Evolutionary conservation across 2,888 invertebrate species (phyloP).

Genomic region (Stegophylla sp.): DNA sequence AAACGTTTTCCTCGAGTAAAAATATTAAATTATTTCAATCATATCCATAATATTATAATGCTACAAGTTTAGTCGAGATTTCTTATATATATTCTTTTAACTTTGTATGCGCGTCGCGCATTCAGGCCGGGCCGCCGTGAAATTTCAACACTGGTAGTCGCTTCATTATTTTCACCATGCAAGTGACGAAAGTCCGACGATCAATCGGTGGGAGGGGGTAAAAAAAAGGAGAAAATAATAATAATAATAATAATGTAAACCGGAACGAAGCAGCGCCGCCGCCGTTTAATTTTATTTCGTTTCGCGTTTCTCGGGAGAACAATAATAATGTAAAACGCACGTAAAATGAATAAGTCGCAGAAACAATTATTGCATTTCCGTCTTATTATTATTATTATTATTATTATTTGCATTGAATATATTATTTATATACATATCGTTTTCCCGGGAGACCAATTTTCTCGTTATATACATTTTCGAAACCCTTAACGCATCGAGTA

Average conservation of each 20-base stretch:
- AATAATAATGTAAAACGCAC: conserved; percentile 15
- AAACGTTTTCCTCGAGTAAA: too few species aligned
- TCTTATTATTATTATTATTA: too few species aligned
- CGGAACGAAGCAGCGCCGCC: neutral
- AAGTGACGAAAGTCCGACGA: neutral
- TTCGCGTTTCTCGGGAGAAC: conserved; percentile 40
- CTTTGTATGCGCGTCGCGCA: too few species aligned
- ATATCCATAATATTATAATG: too few species aligned
- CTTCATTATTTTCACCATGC: neutral
- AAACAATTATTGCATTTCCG: conserved; percentile 43
- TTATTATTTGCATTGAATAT: conserved; percentile 9
- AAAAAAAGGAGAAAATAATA: too few species aligned
- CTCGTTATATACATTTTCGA: conserved; percentile 48
- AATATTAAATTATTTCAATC: too few species aligned
- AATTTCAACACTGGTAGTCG: neutral
- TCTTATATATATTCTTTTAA: too few species aligned
- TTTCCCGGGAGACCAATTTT: conserved; percentile 28
- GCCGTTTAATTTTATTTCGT: conserved; percentile 48
- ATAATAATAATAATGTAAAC: too few species aligned
- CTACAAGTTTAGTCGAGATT: too few species aligned
- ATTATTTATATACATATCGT: neutral
- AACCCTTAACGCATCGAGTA: conserved; percentile 24
- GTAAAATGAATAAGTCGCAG: conserved; percentile 24
- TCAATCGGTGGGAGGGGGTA: neutral
- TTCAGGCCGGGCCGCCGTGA: too few species aligned